Evolutionary conservation across 2,888 invertebrate species (phyloP).

Genomic region (Lumbricus terrestris): DNA sequence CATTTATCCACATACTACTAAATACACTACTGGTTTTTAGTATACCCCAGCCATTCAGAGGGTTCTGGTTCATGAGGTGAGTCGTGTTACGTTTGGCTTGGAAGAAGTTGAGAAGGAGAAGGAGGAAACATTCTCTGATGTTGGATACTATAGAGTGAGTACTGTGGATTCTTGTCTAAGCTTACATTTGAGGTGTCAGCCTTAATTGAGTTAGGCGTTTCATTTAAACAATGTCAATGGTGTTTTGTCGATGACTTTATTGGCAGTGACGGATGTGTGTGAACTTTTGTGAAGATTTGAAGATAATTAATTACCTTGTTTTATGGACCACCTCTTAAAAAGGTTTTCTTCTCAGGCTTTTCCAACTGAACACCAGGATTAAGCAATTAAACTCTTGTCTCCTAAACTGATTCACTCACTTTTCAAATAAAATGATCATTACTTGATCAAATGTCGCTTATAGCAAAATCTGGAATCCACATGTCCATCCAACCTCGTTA

Average conservation of each 20-base stretch:
- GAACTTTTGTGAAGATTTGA: neutral
- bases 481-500: too few species aligned
- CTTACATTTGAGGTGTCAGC: neutral
- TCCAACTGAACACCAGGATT: too few species aligned
- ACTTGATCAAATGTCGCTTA: too few species aligned
- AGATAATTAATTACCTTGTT: neutral
- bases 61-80: neutral
- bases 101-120: neutral
- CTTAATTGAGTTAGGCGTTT: neutral
- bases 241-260: too few species aligned
- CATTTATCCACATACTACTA: neutral
- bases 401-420: too few species aligned
- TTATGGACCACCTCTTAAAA: too few species aligned
- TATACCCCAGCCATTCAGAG: neutral
- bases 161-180: neutral
- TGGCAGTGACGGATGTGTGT: too few species aligned
- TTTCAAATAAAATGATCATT: too few species aligned
- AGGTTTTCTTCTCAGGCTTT: too few species aligned
- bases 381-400: too few species aligned
- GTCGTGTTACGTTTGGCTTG: neutral
- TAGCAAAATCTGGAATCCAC: too few species aligned
- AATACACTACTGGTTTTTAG: neutral
- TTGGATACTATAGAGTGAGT: neutral
- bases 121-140: neutral
- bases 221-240: neutral